These are phyloP conservation scores for Sciaenops ocellatus DNA, from an alignment of 2,797 vertebrate genomes.

Conservation along the genomic window DNA sequence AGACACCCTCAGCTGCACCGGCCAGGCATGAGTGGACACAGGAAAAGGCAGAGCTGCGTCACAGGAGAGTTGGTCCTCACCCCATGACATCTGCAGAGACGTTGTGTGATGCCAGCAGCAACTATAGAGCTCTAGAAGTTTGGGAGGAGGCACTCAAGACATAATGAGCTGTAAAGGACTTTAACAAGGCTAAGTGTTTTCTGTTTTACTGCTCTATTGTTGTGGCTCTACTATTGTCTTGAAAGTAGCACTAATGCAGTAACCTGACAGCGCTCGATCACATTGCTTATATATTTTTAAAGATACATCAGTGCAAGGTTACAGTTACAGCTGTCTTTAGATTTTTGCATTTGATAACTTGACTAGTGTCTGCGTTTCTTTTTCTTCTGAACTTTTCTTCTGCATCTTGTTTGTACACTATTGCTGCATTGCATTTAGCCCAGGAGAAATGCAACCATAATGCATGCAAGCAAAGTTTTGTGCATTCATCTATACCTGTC, in stretches of 20 bases:
- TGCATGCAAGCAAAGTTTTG: background rate
- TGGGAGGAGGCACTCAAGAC: conserved; percentile 20
- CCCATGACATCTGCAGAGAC: conserved; percentile 18
- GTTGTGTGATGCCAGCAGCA: conserved; percentile 46
- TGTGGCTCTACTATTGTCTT: background rate
- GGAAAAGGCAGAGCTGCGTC: conserved; percentile 38
- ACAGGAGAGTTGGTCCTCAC: background rate
- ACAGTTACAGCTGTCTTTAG: background rate
- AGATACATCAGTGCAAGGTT: background rate
- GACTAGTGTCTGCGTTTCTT: background rate
- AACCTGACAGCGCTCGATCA: background rate
- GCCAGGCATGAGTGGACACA: conserved; percentile 40
- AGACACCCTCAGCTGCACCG: conserved; percentile 38
- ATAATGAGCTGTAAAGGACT: conserved; percentile 24
- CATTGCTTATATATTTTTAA: background rate
- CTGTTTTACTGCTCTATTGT: conserved; percentile 33
- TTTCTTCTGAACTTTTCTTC: background rate
- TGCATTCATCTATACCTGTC: background rate
- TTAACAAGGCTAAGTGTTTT: conserved; percentile 10
- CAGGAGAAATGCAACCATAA: background rate
- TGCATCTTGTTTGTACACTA: background rate
- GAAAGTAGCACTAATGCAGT: background rate
- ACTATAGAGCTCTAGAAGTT: conserved; percentile 8
- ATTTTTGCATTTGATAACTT: background rate
- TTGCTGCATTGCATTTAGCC: background rate